Conservation (phyloP, 2,888 invertebrate species). For the Sepioteuthis lessoniana region DNA sequence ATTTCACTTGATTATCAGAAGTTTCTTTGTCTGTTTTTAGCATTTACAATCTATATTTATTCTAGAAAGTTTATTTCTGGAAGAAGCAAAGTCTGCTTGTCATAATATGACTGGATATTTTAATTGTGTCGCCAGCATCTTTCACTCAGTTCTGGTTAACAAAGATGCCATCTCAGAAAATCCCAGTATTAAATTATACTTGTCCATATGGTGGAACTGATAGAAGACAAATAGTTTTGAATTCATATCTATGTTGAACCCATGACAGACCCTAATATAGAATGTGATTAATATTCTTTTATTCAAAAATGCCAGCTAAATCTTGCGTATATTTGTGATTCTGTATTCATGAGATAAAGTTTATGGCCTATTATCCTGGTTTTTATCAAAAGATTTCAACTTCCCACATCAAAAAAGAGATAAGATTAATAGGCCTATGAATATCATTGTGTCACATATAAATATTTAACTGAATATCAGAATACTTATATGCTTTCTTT, state of each 20-base stretch:
- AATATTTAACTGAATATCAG: not conserved
- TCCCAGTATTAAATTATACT: not conserved
- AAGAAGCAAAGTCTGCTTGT: not conserved
- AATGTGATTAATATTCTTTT: slow-evolving; percentile 18
- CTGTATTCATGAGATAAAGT: slow-evolving; percentile 21
- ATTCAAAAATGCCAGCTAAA: not conserved
- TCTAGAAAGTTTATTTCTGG: not conserved
- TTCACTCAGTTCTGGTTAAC: not conserved
- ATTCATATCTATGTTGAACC: not conserved
- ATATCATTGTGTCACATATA: not conserved
- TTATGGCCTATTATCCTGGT: not conserved
- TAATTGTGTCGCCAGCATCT: not conserved
- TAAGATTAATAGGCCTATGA: not conserved
- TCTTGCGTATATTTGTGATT: not conserved
- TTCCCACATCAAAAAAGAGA: not conserved
- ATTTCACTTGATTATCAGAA: not conserved
- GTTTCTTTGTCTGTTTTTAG: not conserved
- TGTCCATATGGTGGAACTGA: not conserved
- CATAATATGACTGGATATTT: not conserved
- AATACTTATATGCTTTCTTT: not conserved
- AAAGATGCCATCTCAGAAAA: not conserved
- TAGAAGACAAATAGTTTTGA: not conserved
- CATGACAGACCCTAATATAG: not conserved
- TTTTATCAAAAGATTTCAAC: not conserved
- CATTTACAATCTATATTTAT: not conserved